Evolutionary conservation across 2,888 invertebrate genomes (phyloP).

Genomic region (Eueremaeus valkanovi): DNA sequence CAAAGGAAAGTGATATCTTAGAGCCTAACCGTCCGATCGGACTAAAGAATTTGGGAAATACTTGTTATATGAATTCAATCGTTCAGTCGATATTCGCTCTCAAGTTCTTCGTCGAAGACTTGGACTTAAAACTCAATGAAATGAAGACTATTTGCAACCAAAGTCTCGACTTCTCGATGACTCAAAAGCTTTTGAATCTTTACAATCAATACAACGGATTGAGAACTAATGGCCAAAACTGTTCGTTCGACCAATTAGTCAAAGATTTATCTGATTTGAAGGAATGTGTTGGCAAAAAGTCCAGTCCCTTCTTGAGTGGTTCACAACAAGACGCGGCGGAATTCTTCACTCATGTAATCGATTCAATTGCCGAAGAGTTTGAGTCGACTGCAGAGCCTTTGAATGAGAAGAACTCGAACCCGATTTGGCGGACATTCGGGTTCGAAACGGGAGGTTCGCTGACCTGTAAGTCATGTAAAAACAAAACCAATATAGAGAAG

Average conservation of each 20-base stretch:
- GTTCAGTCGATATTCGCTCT: slow-evolving; percentile 32
- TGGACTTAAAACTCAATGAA: background rate
- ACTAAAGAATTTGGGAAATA: slow-evolving; percentile 39
- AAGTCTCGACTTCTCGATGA: background rate
- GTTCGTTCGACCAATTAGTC: background rate
- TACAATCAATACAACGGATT: slow-evolving; percentile 11
- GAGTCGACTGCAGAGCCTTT: background rate
- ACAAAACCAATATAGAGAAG: background rate
- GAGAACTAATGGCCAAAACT: background rate
- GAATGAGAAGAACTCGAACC: slow-evolving; percentile 14
- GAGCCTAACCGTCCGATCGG: too few species aligned
- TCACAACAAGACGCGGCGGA: slow-evolving; percentile 41
- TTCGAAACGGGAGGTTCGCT: slow-evolving; percentile 4
- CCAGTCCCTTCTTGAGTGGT: background rate
- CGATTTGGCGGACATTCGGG: slow-evolving; percentile 29
- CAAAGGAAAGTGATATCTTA: too few species aligned
- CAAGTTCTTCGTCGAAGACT: slow-evolving; percentile 17
- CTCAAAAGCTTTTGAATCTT: slow-evolving; percentile 9
- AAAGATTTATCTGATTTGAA: background rate
- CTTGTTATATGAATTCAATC: slow-evolving; percentile 38
- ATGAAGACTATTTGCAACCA: background rate
- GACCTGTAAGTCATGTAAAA: slow-evolving; percentile 14
- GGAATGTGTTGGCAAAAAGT: slow-evolving; percentile 12
- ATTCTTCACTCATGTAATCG: slow-evolving; percentile 36
- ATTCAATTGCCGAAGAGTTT: slow-evolving; percentile 32